Evolutionary conservation across 2,113 vertebrate genomes (phyloP).

Genomic region (Butorides virescens): DNA sequence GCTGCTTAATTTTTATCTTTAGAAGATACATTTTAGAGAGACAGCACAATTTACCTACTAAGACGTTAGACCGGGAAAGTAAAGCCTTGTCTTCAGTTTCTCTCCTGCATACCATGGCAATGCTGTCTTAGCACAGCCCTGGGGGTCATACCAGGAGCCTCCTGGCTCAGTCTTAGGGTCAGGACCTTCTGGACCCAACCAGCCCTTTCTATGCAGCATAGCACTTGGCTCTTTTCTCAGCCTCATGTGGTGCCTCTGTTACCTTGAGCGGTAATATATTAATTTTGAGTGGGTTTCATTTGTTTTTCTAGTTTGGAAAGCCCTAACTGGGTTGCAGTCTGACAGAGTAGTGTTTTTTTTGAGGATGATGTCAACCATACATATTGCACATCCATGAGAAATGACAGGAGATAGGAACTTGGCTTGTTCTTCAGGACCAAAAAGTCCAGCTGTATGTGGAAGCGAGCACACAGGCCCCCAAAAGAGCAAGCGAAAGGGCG

Average conservation of each 20-base stretch:
- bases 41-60: not conserved
- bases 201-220: not conserved
- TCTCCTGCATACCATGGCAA: fast-evolving
- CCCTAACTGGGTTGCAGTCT: not conserved
- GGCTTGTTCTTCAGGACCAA: not conserved
- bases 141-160: not conserved
- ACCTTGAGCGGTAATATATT: not conserved
- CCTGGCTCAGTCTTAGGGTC: not conserved
- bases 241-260: not conserved
- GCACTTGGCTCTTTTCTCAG: not conserved
- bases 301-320: not conserved
- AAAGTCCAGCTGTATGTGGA: not conserved
- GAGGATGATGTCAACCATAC: not conserved
- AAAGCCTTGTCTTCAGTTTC: not conserved
- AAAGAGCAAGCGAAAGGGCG: not conserved
- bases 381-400: not conserved
- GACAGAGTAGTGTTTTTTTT: not conserved
- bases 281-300: not conserved
- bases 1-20: conserved; percentile 36
- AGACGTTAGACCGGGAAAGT: not conserved
- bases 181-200: not conserved
- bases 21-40: not conserved
- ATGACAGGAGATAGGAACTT: not conserved
- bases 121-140: not conserved
- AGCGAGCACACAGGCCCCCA: not conserved